Conservation (phyloP, 2,113 vertebrate species). For the Illadopsis cleaveri region DNA sequence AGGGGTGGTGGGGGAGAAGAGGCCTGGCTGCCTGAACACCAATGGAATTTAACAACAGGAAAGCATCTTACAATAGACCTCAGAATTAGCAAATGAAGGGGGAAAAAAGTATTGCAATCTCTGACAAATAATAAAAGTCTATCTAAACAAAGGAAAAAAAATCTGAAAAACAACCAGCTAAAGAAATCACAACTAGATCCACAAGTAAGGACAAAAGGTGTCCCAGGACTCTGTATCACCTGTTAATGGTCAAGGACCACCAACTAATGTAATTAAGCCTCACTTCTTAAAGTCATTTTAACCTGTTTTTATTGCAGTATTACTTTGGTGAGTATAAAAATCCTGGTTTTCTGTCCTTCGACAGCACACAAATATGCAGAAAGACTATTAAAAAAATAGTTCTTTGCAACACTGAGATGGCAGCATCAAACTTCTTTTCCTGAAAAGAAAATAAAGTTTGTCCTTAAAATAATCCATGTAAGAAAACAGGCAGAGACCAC, state of each 20-base stretch:
- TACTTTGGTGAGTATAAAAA: neutral
- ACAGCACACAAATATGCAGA: accelerated
- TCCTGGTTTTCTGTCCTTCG: neutral
- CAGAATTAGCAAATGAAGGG: neutral
- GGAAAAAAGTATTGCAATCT: neutral
- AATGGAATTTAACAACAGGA: neutral
- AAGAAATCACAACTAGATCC: neutral
- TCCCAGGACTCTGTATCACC: accelerated
- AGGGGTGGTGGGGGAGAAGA: accelerated
- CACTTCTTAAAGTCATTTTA: neutral
- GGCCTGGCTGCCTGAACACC: neutral
- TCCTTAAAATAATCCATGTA: neutral
- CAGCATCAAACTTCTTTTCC: neutral
- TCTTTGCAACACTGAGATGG: neutral
- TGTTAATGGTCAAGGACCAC: neutral
- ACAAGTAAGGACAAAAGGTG: neutral
- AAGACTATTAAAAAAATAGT: neutral
- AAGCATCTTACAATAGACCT: neutral
- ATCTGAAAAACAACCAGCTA: neutral
- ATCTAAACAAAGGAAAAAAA: neutral
- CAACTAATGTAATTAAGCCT: neutral
- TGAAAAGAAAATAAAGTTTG: neutral
- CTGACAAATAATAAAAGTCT: neutral
- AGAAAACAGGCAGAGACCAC: accelerated
- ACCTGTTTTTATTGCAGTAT: accelerated